Evolutionary conservation across 2,113 vertebrate species (phyloP), one percentile per base, ranked within the genome.

Genomic region (Tonatia bakeri): DNA sequence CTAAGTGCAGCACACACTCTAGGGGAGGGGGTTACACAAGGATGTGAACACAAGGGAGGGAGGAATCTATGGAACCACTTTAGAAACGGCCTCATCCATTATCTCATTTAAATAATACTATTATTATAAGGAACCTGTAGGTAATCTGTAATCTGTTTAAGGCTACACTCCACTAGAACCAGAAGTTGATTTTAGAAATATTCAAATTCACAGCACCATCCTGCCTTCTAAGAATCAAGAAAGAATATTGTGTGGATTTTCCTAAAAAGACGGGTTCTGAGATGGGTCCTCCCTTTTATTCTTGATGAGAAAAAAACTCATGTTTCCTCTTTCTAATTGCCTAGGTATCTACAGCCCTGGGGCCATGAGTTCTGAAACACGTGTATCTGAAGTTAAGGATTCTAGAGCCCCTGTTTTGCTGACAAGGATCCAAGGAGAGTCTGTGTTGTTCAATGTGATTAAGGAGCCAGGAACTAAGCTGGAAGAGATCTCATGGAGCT

Each of bases 341-440:
- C 59, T 70, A 88, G 95, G 83, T 26, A 24, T 36, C 43, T 64
- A 52, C 7, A 10, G 75, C n/a, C 14, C 40, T 36, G 52, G n/a
- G 9, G 2, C 9, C 67, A 0, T 15, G 22, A 20, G 11, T 45
- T 38, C 43, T 77, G 83, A 13, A 59, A 26, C 22, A 59, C 56
- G 26, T 59, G 22, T 22, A 24, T 59, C 56, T 59, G 19, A 45
- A 22, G 8, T 9, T 33, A 13, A 38, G 14, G 26, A 75, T 40
- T 14, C 75, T 31, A 6, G n/a, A 50, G 7, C 0, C 5, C 2
- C 1, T 1, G 0, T 10, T 87, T 0, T 0, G 61, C 12, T 83
- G 92, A 10, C 77, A 5, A 7, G 14, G 10, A 77, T 26, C 1
- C 52, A 0, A 77, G 83, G 95, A 83, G 19, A 11, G 26, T 87